Conservation (phyloP, 2,888 invertebrate species). For the Parascotia fuliginaria region DNA sequence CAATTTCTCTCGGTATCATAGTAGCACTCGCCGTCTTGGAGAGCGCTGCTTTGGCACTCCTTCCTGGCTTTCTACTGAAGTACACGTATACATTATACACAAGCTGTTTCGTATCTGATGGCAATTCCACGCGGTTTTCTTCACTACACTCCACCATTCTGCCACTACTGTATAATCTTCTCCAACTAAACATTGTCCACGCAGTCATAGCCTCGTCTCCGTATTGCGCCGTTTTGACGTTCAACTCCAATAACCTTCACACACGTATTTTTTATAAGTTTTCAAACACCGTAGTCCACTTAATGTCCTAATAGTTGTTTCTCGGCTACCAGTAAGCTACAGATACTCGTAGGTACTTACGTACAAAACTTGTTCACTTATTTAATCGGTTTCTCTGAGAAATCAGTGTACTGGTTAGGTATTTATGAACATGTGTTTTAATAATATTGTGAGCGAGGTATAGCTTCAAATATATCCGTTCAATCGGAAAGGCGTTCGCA, state of each 20-base stretch:
- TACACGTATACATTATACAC: constrained; percentile 81
- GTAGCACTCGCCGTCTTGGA: constrained; percentile 78
- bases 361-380: constrained; percentile 7
- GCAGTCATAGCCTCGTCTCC: constrained; percentile 83
- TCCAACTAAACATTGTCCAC: constrained; percentile 84
- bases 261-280: constrained; percentile 10
- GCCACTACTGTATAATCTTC: constrained; percentile 74
- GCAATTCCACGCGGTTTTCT: constrained; percentile 68
- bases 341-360: too few species aligned
- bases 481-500: constrained; percentile 60
- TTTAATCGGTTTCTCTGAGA: not conserved
- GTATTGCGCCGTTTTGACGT: constrained; percentile 79
- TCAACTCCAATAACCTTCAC: constrained; percentile 18
- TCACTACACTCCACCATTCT: constrained; percentile 63
- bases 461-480: constrained; percentile 60
- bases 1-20: constrained; percentile 78
- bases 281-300: constrained; percentile 14
- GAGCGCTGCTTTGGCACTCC: constrained; percentile 71
- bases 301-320: not conserved
- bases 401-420: constrained; percentile 10
- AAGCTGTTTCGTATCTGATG: constrained; percentile 77
- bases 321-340: not conserved
- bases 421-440: constrained; percentile 14
- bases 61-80: constrained; percentile 74
- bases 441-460: constrained; percentile 18